Evolutionary conservation across 2,113 vertebrate species (phyloP).

Genomic region (Syngnathus typhle): DNA sequence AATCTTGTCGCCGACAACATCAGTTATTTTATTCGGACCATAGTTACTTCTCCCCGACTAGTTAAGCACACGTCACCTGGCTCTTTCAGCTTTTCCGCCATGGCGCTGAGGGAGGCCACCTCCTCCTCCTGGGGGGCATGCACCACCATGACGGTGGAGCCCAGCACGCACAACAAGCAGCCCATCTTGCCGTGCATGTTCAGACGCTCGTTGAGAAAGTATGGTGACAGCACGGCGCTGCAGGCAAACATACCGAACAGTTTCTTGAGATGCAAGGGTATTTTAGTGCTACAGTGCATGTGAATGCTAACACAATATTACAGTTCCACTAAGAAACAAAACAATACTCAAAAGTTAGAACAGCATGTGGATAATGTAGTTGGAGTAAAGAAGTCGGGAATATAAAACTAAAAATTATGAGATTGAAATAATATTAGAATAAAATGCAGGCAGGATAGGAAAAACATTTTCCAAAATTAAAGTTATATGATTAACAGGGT

Average conservation of each 20-base stretch:
- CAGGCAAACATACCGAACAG: background rate
- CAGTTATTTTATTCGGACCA: background rate
- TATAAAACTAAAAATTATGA: background rate
- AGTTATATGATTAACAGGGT: background rate
- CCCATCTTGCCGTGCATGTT: conserved; percentile 79
- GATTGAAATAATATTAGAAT: background rate
- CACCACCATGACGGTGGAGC: conserved; percentile 81
- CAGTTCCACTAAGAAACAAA: background rate
- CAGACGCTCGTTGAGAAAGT: conserved; percentile 78
- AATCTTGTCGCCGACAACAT: too few species aligned
- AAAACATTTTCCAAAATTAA: too few species aligned
- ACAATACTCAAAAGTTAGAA: background rate
- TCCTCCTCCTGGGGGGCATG: conserved; percentile 79
- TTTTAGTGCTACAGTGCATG: too few species aligned
- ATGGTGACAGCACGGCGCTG: conserved; percentile 79
- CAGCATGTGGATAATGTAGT: background rate
- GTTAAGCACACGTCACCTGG: conserved; percentile 61
- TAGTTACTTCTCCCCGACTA: conserved; percentile 16
- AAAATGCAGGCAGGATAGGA: background rate
- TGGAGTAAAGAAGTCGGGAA: background rate
- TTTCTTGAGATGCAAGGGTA: background rate
- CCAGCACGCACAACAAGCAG: conserved; percentile 76
- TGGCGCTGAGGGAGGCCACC: conserved; percentile 71
- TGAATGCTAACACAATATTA: background rate
- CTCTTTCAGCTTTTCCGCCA: conserved; percentile 80